Conservation (phyloP, 2,888 invertebrate genomes). For the Microchrysa polita region DNA sequence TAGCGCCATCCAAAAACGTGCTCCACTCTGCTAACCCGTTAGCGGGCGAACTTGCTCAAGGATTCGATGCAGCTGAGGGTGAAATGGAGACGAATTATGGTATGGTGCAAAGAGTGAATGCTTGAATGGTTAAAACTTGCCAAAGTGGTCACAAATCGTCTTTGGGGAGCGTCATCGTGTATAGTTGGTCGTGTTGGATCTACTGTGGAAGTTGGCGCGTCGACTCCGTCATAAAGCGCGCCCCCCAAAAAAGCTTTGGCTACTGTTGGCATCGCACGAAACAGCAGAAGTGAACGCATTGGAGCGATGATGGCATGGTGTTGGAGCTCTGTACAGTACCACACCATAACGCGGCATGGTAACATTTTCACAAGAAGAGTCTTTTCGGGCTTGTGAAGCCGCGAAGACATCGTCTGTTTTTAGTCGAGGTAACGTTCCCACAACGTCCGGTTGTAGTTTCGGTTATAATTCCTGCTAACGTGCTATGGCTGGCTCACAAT, state of each 20-base stretch:
- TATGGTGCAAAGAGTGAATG: background rate
- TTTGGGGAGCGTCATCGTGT: constrained; percentile 30
- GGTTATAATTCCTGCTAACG: constrained; percentile 8
- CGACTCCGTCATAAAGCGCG: constrained; percentile 33
- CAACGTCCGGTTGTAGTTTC: constrained; percentile 40
- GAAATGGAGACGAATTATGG: constrained; percentile 29
- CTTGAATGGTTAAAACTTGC: constrained; percentile 21
- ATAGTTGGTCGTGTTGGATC: too few species aligned
- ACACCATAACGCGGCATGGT: constrained; percentile 16
- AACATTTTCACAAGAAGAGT: constrained; percentile 28
- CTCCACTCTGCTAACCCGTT: constrained; percentile 30
- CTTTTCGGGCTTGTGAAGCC: constrained; percentile 38
- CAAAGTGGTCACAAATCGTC: constrained; percentile 23
- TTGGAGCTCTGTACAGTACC: too few species aligned
- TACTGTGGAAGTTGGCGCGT: constrained; percentile 19
- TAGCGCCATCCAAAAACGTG: constrained; percentile 17
- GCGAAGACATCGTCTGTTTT: constrained; percentile 32
- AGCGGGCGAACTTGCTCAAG: constrained; percentile 8
- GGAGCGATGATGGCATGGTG: too few species aligned
- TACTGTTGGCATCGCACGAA: too few species aligned
- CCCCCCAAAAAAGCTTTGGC: constrained; percentile 37
- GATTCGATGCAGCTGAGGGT: background rate
- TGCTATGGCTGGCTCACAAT: background rate
- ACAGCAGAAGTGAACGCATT: too few species aligned
- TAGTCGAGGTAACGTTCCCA: constrained; percentile 40